phyloP scores from a whole-genome alignment of 2,113 vertebrate genomes.

The Apaloderma vittatum region DNA sequence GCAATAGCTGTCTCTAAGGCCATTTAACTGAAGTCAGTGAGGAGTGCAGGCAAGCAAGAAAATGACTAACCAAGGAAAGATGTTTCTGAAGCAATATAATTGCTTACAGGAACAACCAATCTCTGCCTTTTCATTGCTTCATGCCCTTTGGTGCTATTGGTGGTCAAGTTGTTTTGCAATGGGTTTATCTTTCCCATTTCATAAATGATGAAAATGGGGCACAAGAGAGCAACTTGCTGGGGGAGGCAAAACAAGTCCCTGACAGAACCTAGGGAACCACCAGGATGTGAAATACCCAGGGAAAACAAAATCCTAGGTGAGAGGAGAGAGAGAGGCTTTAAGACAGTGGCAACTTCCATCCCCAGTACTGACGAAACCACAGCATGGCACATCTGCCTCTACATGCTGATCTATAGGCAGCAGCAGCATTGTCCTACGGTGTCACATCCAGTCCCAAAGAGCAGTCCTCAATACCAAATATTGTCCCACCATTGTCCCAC shows the following conservation, averaged over 20 bases:
- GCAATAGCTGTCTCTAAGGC: not conserved
- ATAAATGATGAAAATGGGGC: not conserved
- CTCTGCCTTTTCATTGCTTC: not conserved
- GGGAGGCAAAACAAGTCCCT: not conserved
- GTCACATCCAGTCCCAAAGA: not conserved
- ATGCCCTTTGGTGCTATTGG: not conserved
- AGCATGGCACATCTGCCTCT: not conserved
- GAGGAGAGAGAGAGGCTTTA: not conserved
- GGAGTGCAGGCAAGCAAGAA: not conserved
- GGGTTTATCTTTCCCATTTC: not conserved
- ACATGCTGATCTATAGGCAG: not conserved
- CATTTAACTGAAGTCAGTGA: not conserved
- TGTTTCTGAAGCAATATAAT: not conserved
- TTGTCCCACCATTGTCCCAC: not conserved
- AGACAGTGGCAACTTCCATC: not conserved
- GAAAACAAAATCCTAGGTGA: not conserved
- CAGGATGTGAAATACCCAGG: not conserved
- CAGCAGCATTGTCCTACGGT: not conserved
- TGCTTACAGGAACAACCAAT: not conserved
- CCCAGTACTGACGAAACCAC: not conserved
- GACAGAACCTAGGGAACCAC: not conserved
- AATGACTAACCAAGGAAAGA: not conserved
- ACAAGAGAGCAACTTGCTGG: not conserved
- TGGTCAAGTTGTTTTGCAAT: slow-evolving; percentile 33
- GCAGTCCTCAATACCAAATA: fast-evolving